A percentile compares a stretch with the other conserved stretches of the same genome.
phyloP scores from a whole-genome alignment of 2,888 invertebrate genomes.

The Ernsta delagoae region DNA sequence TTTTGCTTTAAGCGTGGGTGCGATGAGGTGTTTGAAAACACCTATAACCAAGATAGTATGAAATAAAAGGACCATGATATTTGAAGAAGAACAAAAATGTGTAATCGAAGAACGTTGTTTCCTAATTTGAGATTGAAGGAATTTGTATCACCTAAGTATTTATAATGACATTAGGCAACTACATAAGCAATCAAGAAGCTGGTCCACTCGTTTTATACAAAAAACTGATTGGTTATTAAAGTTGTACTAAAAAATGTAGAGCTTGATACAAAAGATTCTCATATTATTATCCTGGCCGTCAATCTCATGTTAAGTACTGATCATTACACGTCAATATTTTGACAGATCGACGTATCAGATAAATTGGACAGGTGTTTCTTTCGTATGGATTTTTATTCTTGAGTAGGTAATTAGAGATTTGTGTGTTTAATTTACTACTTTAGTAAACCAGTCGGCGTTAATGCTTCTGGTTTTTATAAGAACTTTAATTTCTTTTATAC shows the following conservation, averaged over 20 bases:
- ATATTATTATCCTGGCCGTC: constrained; percentile 9
- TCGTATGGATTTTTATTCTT: neutral
- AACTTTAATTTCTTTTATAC: neutral
- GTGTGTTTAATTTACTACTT: neutral
- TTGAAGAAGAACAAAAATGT: too few species aligned
- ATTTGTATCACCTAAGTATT: too few species aligned
- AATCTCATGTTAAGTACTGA: constrained; percentile 9
- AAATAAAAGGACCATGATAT: neutral
- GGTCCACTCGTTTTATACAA: neutral
- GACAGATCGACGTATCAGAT: constrained; percentile 13
- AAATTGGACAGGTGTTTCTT: constrained; percentile 12
- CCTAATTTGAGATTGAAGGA: too few species aligned
- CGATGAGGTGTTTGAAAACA: constrained; percentile 22
- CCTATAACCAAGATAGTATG: constrained; percentile 8
- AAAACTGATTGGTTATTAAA: constrained; percentile 5
- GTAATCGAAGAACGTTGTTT: too few species aligned
- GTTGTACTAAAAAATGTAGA: neutral
- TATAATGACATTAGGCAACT: too few species aligned
- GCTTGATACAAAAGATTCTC: neutral
- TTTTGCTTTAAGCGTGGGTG: constrained; percentile 31
- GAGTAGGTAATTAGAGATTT: neutral
- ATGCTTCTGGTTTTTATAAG: neutral
- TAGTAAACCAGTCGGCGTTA: neutral
- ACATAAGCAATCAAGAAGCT: neutral
- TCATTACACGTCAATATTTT: constrained; percentile 12